A percentile compares a stretch with the other conserved stretches of the same genome.
Evolutionary conservation across 2,113 vertebrate genomes (phyloP).

Genomic region (Silurus glanis): DNA sequence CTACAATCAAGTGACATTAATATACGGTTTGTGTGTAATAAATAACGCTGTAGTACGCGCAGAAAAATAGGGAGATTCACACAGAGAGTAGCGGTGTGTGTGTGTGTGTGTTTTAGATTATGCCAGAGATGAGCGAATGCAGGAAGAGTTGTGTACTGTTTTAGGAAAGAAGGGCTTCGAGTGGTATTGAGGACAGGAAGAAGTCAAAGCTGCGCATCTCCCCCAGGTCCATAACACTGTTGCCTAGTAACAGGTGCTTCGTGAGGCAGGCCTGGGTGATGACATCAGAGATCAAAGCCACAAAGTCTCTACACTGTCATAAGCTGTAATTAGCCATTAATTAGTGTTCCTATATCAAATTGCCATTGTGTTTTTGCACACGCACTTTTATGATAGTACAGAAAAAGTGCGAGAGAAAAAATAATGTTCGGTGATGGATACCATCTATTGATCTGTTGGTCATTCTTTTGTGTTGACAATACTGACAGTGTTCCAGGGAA

Average conservation of each 20-base stretch:
- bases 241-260: conserved; percentile 71
- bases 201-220: conserved; percentile 58
- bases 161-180: conserved; percentile 26
- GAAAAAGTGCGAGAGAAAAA: background rate
- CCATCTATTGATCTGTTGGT: background rate
- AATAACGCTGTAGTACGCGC: background rate
- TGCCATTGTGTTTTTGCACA: background rate
- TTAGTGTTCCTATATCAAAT: background rate
- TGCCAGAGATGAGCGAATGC: background rate
- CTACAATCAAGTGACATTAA: background rate
- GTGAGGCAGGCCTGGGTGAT: conserved; percentile 63
- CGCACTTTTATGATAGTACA: background rate
- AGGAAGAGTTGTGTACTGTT: conserved; percentile 11
- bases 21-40: background rate
- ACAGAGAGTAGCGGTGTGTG: background rate
- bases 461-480: background rate
- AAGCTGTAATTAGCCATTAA: conserved; percentile 26
- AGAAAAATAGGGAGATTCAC: background rate
- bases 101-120: background rate
- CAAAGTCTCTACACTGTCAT: conserved; percentile 18
- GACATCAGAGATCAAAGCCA: conserved; percentile 68
- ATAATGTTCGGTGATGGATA: background rate
- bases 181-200: conserved; percentile 44
- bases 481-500: background rate
- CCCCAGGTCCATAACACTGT: conserved; percentile 63